A percentile compares a stretch with the other conserved stretches of the same genome.
Conservation (phyloP, 2,888 invertebrate species). For the Cybosia mesomella region DNA sequence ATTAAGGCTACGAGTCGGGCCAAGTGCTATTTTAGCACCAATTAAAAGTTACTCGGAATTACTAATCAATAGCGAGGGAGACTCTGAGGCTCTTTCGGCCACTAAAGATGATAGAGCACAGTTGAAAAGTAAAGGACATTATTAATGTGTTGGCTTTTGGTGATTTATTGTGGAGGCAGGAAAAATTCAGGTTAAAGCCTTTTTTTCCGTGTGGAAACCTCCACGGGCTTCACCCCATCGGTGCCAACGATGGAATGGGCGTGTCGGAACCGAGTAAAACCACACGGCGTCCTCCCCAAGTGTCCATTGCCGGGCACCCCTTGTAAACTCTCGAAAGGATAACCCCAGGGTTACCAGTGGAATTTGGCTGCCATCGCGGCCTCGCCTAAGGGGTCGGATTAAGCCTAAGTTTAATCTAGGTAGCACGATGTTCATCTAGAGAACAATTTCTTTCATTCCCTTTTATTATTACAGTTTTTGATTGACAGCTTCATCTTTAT, state of each 20-base stretch:
- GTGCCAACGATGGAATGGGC: too few species aligned
- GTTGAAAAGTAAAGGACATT: slow-evolving; percentile 40
- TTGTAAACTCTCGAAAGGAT: too few species aligned
- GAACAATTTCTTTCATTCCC: slow-evolving; percentile 19
- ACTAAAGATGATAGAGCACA: slow-evolving; percentile 40
- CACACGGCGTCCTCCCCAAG: too few species aligned
- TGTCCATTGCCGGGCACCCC: too few species aligned
- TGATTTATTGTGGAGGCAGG: slow-evolving; percentile 21
- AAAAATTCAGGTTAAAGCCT: slow-evolving; percentile 39
- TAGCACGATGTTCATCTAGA: slow-evolving; percentile 24
- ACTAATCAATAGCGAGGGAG: slow-evolving; percentile 40
- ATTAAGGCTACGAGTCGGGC: slow-evolving; percentile 25
- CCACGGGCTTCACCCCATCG: too few species aligned
- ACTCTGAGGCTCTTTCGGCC: slow-evolving; percentile 13
- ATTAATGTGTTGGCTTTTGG: slow-evolving; percentile 39
- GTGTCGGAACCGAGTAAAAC: too few species aligned
- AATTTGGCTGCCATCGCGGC: too few species aligned
- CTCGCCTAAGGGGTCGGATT: too few species aligned
- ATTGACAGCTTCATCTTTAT: neutral
- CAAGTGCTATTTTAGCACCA: slow-evolving; percentile 39
- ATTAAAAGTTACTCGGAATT: slow-evolving; percentile 49
- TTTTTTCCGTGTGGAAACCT: too few species aligned
- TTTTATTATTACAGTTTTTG: neutral
- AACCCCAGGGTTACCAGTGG: too few species aligned
- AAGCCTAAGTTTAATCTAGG: slow-evolving; percentile 30